Base-by-base conservation (phyloP, 2,113 vertebrate genomes). In the Dipodomys ordii region DNA sequence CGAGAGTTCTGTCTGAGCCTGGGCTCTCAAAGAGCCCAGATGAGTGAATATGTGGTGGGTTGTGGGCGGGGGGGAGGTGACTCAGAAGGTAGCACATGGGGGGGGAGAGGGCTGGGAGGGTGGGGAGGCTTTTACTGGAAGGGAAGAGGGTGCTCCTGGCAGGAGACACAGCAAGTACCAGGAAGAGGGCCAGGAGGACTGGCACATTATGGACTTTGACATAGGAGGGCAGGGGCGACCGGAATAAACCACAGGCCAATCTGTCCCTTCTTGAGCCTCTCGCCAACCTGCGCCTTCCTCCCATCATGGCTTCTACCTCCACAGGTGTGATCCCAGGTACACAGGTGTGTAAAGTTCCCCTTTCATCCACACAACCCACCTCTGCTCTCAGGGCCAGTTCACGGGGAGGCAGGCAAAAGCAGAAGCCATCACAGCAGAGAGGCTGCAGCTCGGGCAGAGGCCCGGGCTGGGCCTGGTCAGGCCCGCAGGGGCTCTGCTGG, bases 51-150 rank as follows among this genome's bases (percentile, higher is more conserved):
- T 39, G n/a, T 64, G 8, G 8, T 9, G 49, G 49, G 49, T 13
- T 53, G 1, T 10, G 25, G 12, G 11, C 3, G 4, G n/a, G 12
- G 1, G 13, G 15, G 44, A 35, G 35, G 3, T 15, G 8, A 25
- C 11, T 4, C 2, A 27, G 20, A 32, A 27, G 46, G 15, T 6
- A 44, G 64, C 22, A 67, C 73, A 49, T 30, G 46, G 53, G 4
- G 65, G 57, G 67, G 49, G 79, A 57, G n/a, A 0, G 9, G n/a
- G 11, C 72, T 57, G 39, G 57, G 2, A 35, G 35, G 35, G 8
- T n/a, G 23, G 19, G 11, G 19, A 3, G 62, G 19, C 46, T 67
- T 80, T 11, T 15, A 2, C 15, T 23, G 4, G 39, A 74, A 18
- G 77, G 27, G 30, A 27, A 77, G 67, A 87, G 35, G 49, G 32